phyloP scores from a whole-genome alignment of 2,888 invertebrate species.

The Melipona beecheii region DNA sequence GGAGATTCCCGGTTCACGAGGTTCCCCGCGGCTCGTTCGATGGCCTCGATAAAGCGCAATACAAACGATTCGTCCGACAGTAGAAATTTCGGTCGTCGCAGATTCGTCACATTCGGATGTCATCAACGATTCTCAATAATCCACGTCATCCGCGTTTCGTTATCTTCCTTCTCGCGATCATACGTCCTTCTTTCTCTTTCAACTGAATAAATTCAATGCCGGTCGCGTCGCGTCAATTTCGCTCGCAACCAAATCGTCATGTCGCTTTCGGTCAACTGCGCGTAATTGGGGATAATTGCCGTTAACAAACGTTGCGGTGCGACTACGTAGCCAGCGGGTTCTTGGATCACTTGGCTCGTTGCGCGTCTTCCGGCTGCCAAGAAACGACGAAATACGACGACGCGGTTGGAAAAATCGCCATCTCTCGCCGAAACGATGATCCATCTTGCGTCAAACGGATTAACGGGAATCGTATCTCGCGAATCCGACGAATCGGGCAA shows the following conservation, averaged over 20 bases:
- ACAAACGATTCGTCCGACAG: neutral
- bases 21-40: constrained; percentile 7
- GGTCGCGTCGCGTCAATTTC: neutral
- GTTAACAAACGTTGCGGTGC: constrained; percentile 12
- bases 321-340: neutral
- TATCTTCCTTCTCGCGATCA: neutral
- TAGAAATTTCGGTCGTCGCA: constrained; percentile 27
- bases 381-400: constrained; percentile 7
- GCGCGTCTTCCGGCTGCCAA: neutral
- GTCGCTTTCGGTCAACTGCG: neutral
- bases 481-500: neutral
- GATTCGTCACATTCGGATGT: constrained; percentile 24
- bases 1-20: constrained; percentile 1
- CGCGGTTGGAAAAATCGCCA: too few relatives aligned
- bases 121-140: constrained; percentile 32
- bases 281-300: constrained; percentile 16
- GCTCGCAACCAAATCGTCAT: neutral
- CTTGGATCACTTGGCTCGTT: neutral
- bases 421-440: neutral
- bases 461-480: neutral
- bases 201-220: neutral
- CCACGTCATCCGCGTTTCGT: neutral
- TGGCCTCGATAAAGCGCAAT: constrained; percentile 18
- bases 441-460: neutral
- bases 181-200: too few relatives aligned